Conservation (phyloP, 2,113 vertebrate genomes). For the Oplegnathus fasciatus region DNA sequence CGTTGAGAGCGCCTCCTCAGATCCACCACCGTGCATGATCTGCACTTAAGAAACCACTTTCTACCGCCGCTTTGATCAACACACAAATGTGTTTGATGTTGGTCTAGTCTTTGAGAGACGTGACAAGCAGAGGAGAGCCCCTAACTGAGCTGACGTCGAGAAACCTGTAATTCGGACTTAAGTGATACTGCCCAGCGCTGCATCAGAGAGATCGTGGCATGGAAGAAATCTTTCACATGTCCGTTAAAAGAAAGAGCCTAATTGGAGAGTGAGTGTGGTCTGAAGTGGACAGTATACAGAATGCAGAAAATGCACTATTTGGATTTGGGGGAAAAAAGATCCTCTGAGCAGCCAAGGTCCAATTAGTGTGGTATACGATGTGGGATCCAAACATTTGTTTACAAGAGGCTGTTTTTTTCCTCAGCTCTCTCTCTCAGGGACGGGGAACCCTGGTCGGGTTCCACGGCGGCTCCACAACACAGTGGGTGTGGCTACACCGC, state of each 20-base stretch:
- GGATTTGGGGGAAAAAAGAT: conserved; percentile 26
- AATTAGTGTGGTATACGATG: conserved; percentile 71
- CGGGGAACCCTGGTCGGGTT: conserved; percentile 54
- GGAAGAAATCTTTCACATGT: conserved; percentile 14
- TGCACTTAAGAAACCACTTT: conserved; percentile 15
- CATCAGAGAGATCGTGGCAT: conserved; percentile 1
- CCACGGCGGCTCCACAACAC: conserved; percentile 65
- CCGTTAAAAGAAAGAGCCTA: conserved; percentile 30
- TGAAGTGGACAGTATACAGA: conserved; percentile 41
- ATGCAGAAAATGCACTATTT: conserved; percentile 58
- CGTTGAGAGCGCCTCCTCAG: conserved; percentile 41
- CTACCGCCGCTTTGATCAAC: conserved; percentile 18
- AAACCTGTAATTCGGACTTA: conserved; percentile 37
- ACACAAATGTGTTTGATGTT: conserved; percentile 9
- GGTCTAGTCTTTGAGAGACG: conserved; percentile 1
- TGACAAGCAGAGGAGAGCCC: conserved; percentile 2
- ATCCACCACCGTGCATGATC: neutral
- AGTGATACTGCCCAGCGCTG: conserved; percentile 4
- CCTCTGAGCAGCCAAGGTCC: conserved; percentile 69
- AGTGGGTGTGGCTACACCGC: conserved; percentile 75
- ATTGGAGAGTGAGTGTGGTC: conserved; percentile 59
- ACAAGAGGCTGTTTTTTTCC: conserved; percentile 54
- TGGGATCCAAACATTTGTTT: conserved; percentile 79
- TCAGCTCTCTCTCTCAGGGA: conserved; percentile 33
- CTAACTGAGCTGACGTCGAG: conserved; percentile 11